Evolutionary conservation across 1,140 invertebrate genomes (phyloP).

Genomic region (Paralvinella palmiformis): DNA sequence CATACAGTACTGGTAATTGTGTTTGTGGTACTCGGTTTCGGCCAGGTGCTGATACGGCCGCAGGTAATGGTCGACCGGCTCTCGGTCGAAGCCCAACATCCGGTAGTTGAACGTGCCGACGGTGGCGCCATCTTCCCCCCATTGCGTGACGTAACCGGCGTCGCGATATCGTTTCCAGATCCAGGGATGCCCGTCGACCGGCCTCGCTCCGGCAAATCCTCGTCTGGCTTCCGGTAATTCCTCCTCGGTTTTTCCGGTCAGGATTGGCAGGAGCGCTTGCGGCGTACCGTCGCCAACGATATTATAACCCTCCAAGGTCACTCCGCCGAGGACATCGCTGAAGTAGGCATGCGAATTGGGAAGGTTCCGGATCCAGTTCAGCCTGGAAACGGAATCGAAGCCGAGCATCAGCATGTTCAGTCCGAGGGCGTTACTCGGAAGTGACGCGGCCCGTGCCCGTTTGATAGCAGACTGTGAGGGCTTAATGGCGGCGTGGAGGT

Average conservation of each 20-base stretch:
- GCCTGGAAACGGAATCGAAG: conserved; percentile 82
- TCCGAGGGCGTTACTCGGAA: conserved; percentile 41
- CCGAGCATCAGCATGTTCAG: conserved; percentile 82
- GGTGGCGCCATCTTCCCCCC: conserved; percentile 76
- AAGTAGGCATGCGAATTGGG: conserved; percentile 75
- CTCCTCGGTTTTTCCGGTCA: conserved; percentile 78
- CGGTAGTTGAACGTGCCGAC: conserved; percentile 82
- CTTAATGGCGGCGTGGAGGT: conserved; percentile 3
- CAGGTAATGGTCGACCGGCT: conserved; percentile 88
- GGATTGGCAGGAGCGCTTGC: conserved; percentile 84
- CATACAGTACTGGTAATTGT: conserved; percentile 57
- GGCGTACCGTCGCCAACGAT: conserved; percentile 92
- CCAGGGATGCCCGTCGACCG: conserved; percentile 68
- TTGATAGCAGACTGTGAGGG: conserved; percentile 2
- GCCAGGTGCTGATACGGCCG: conserved; percentile 62
- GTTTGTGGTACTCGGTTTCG: conserved; percentile 25
- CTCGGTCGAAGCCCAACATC: conserved; percentile 74
- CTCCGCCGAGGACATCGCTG: conserved; percentile 60
- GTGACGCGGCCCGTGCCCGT: neutral
- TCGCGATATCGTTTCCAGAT: conserved; percentile 48
- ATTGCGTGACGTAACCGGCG: conserved; percentile 61
- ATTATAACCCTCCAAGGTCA: conserved; percentile 76
- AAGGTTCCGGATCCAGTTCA: conserved; percentile 78
- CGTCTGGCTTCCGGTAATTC: conserved; percentile 81
- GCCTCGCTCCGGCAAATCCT: conserved; percentile 61